phyloP scores from a whole-genome alignment of 2,888 invertebrate species.

The Tipula lateralis region DNA sequence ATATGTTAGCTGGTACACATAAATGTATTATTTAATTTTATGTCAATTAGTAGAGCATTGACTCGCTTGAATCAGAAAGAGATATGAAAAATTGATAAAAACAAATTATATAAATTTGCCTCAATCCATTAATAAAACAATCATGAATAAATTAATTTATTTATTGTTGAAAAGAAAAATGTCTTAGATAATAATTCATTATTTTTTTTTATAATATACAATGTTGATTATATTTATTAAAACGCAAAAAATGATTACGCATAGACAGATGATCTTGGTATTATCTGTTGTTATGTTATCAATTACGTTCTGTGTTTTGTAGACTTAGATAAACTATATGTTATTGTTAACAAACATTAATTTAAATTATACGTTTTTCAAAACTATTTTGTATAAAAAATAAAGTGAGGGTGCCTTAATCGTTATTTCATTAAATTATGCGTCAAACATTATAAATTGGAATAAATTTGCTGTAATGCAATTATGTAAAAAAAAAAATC shows the following conservation, averaged over 20 bases:
- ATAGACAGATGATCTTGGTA: background rate
- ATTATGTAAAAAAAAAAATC: background rate
- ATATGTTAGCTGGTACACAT: background rate
- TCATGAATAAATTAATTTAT: conserved; percentile 19
- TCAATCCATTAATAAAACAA: conserved; percentile 19
- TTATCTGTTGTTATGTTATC: background rate
- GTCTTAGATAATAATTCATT: conserved; percentile 20
- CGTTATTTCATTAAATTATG: background rate
- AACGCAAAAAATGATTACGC: background rate
- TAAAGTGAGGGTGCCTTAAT: background rate
- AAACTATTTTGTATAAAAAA: background rate
- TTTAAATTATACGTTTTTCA: background rate
- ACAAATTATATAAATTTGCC: background rate
- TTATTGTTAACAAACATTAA: background rate
- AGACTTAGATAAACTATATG: background rate
- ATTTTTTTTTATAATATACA: background rate
- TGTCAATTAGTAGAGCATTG: conserved; percentile 19
- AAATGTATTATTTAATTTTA: background rate
- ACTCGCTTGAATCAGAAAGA: background rate
- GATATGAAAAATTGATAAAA: conserved; percentile 14
- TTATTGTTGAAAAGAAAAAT: conserved; percentile 19
- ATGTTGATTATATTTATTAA: background rate
- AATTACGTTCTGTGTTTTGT: background rate
- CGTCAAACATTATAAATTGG: background rate
- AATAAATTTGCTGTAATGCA: conserved; percentile 19